phyloP scores from a whole-genome alignment of 2,113 vertebrate species.

The Panurus biarmicus region DNA sequence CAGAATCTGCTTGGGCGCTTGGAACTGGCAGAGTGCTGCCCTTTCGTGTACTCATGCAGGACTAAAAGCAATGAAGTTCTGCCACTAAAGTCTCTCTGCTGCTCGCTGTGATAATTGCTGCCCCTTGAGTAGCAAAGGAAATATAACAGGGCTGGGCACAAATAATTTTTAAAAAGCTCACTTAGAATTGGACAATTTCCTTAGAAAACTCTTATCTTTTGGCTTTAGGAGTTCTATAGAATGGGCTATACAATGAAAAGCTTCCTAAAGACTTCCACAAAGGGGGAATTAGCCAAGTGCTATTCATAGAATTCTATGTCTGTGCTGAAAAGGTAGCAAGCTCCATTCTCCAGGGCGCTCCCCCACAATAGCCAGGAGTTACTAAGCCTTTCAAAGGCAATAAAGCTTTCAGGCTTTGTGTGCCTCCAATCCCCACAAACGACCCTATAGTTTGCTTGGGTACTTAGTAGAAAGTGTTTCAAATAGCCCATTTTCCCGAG shows the following conservation, averaged over 20 bases:
- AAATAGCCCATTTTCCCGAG: conserved; percentile 9
- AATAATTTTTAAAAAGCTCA: neutral
- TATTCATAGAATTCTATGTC: neutral
- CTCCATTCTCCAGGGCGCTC: neutral
- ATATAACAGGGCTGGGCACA: neutral
- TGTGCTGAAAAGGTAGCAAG: neutral
- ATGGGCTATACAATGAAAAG: neutral
- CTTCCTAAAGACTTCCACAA: conserved; percentile 30
- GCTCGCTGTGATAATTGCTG: neutral
- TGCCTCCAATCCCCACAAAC: neutral
- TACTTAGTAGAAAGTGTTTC: conserved; percentile 29
- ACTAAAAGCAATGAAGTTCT: neutral
- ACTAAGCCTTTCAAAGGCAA: neutral
- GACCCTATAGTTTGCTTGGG: neutral
- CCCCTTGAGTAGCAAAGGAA: neutral
- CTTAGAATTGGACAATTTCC: neutral
- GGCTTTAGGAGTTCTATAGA: neutral
- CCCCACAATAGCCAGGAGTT: neutral
- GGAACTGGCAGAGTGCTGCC: neutral
- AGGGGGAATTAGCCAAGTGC: conserved; percentile 7
- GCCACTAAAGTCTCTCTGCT: neutral
- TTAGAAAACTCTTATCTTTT: conserved; percentile 35
- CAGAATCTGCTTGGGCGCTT: neutral
- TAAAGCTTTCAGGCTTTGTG: neutral
- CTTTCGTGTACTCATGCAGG: neutral